Conservation (phyloP, 64 coral and sea anemone genomes). For the Actinia equina region DNA sequence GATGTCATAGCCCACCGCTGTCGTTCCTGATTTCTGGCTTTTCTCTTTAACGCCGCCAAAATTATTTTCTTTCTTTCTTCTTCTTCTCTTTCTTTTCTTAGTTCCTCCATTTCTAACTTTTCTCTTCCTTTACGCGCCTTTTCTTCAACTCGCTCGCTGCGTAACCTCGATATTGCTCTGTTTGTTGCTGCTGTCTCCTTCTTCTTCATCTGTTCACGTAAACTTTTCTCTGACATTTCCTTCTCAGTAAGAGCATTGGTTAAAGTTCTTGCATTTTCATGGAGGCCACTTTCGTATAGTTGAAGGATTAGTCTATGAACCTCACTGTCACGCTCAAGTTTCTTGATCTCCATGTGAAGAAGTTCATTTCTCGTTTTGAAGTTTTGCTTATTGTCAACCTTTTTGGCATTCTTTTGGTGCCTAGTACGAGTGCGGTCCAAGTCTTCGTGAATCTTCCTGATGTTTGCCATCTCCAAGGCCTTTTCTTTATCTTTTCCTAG, state of each 20-base stretch:
- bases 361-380: conserved; percentile 10
- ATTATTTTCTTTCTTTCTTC: conserved; percentile 19
- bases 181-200: conserved; percentile 41
- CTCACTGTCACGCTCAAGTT: conserved; percentile 62
- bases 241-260: conserved; percentile 53
- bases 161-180: neutral
- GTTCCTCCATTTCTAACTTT: neutral
- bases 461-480: conserved; percentile 17
- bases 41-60: conserved; percentile 6
- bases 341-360: conserved; percentile 64
- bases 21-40: conserved; percentile 29
- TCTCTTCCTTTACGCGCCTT: conserved; percentile 8
- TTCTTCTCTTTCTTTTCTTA: conserved; percentile 29
- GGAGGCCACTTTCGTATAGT: conserved; percentile 45
- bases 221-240: conserved; percentile 52
- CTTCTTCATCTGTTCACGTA: conserved; percentile 52
- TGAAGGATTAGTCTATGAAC: conserved; percentile 67
- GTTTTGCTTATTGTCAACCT: conserved; percentile 11
- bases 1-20: conserved; percentile 9
- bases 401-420: neutral
- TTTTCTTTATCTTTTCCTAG: neutral
- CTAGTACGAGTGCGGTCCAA: conserved; percentile 51
- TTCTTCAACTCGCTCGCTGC: neutral
- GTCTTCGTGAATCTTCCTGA: conserved; percentile 55
- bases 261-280: conserved; percentile 31